Conservation (phyloP, 2,797 vertebrate genomes). For the Phataginus tetradactyla region DNA sequence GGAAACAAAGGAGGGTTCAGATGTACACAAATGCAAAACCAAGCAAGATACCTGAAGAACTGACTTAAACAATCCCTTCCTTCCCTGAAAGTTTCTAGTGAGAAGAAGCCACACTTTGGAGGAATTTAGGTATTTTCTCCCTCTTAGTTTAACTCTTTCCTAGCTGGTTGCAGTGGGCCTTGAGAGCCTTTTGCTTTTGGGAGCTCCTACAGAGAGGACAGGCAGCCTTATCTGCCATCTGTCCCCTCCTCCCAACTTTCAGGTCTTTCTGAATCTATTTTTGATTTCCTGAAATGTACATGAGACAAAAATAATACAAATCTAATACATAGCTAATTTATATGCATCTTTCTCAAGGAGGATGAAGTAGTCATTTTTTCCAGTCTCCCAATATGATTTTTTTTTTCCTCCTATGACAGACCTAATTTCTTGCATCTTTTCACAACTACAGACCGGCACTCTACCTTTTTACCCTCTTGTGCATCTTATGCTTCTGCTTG, state of each 20-base stretch:
- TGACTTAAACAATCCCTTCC: not conserved
- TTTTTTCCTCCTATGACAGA: not conserved
- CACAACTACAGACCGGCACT: not conserved
- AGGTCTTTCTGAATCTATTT: constrained; percentile 3
- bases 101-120: not conserved
- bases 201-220: not conserved
- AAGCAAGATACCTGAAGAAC: not conserved
- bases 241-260: not conserved
- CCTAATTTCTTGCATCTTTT: not conserved
- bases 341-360: not conserved
- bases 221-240: not conserved
- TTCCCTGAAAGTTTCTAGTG: not conserved
- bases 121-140: not conserved
- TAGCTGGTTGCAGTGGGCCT: not conserved
- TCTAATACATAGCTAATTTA: not conserved
- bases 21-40: not conserved
- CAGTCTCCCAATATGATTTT: not conserved
- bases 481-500: not conserved
- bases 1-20: not conserved
- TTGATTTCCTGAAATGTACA: constrained; percentile 27
- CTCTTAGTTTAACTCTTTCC: not conserved
- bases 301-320: not conserved
- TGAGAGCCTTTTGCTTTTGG: not conserved
- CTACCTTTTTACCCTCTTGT: not conserved
- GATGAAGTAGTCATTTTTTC: not conserved